Conservation (phyloP, 1,140 invertebrate species). For the Wasmannia auropunctata region DNA sequence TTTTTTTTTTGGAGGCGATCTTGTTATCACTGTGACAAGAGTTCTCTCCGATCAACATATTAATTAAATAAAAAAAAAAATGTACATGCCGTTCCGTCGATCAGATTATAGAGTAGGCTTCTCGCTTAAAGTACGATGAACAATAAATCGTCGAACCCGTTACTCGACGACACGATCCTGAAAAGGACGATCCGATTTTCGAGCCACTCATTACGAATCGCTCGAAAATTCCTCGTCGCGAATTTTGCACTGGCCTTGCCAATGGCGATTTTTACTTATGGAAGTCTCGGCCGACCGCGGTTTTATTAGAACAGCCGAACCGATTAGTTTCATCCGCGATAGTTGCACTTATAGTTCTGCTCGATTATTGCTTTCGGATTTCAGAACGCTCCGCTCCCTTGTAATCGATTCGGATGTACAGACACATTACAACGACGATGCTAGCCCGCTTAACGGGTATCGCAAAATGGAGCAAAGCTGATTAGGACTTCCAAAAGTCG, state of each 20-base stretch:
- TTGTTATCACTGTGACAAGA: background rate
- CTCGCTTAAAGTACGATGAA: background rate
- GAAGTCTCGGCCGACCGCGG: constrained; percentile 14
- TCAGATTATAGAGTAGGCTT: constrained; percentile 1
- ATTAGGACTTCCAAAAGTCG: constrained; percentile 18
- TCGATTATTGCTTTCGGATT: constrained; percentile 56
- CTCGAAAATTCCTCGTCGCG: background rate
- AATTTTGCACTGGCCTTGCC: background rate
- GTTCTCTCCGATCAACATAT: constrained; percentile 10
- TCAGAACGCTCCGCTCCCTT: constrained; percentile 28
- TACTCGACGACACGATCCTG: constrained; percentile 42
- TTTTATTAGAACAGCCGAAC: constrained; percentile 33
- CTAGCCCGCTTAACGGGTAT: constrained; percentile 19
- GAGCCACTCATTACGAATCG: background rate
- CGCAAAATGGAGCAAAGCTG: constrained; percentile 49
- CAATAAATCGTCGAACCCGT: constrained; percentile 7
- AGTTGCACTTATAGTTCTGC: constrained; percentile 21
- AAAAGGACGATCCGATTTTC: background rate
- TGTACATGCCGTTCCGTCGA: background rate
- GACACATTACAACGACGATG: constrained; percentile 23
- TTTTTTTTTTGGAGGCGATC: background rate
- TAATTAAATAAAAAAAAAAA: constrained; percentile 14
- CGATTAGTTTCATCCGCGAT: constrained; percentile 33
- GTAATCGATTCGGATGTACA: constrained; percentile 51
- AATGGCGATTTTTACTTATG: background rate